Base-by-base conservation (phyloP, 1,140 invertebrate genomes). In the Sinonovacula constricta region DNA sequence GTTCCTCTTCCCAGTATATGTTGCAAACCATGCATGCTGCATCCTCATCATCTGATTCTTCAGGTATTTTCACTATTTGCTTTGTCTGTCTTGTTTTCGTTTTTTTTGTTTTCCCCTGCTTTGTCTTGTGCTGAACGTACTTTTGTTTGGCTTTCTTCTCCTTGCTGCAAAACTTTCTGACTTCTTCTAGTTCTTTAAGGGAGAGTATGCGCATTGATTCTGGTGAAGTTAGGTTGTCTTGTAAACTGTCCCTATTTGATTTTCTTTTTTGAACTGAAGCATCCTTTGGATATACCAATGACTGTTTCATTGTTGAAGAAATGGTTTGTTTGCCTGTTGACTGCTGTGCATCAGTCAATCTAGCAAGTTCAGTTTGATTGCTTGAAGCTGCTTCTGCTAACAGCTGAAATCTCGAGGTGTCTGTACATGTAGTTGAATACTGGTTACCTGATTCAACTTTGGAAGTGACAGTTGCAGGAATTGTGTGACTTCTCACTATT, bases 71-170 rank as follows among this genome's bases (percentile, higher is more conserved):
- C n/a, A n/a, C n/a, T n/a, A n/a, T n/a, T n/a, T n/a, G n/a, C n/a
- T n/a, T n/a, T n/a, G n/a, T n/a, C n/a, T n/a, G n/a, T n/a, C n/a
- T n/a, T n/a, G n/a, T n/a, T n/a, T n/a, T n/a, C n/a, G n/a, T n/a
- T n/a, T n/a, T n/a, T n/a, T n/a, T n/a, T n/a, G n/a, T n/a, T n/a
- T n/a, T n/a, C n/a, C n/a, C n/a, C n/a, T n/a, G n/a, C n/a, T n/a
- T n/a, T n/a, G n/a, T n/a, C n/a, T n/a, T n/a, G n/a, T n/a, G n/a
- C n/a, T n/a, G n/a, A n/a, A 54, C n/a, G 26, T 54, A 54, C 53
- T 7, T 54, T 54, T 54, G 53, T 7, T 18, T 54, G 4, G 53
- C 53, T 54, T 54, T 54, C 53, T 54, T 54, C 18, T 54, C 53
- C 18, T 54, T 54, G 3, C 4, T 3, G 26, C 53, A 5, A 24